Conservation (phyloP, 2,113 vertebrate genomes). For the Tupaia chinensis region DNA sequence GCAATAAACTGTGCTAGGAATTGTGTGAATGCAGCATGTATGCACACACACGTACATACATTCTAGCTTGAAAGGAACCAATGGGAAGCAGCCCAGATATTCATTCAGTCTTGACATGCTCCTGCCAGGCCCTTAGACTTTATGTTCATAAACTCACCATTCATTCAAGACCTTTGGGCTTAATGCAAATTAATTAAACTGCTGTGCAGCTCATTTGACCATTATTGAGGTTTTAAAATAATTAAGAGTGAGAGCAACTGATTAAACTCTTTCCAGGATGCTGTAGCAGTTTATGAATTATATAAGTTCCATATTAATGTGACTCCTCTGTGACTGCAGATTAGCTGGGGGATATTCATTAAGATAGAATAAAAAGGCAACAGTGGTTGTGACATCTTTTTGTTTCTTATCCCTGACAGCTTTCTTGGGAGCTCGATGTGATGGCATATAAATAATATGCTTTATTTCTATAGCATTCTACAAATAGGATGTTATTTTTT, state of each 20-base stretch:
- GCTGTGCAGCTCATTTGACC: slow-evolving; percentile 69
- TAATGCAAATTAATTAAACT: slow-evolving; percentile 78
- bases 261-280: slow-evolving; percentile 80
- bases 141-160: slow-evolving; percentile 56
- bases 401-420: slow-evolving; percentile 45
- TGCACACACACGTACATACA: background rate
- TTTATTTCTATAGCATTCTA: slow-evolving; percentile 54
- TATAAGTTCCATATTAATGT: slow-evolving; percentile 76
- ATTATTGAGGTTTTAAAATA: slow-evolving; percentile 81
- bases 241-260: slow-evolving; percentile 79
- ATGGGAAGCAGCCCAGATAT: slow-evolving; percentile 25
- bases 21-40: slow-evolving; percentile 18
- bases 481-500: slow-evolving; percentile 57
- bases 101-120: slow-evolving; percentile 39
- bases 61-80: background rate
- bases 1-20: slow-evolving; percentile 46
- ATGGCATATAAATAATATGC: slow-evolving; percentile 40
- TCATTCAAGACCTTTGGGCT: slow-evolving; percentile 73
- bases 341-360: slow-evolving; percentile 81
- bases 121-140: background rate
- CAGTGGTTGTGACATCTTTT: slow-evolving; percentile 55
- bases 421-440: slow-evolving; percentile 11
- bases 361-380: slow-evolving; percentile 59
- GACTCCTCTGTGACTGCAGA: slow-evolving; percentile 66
- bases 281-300: slow-evolving; percentile 80